These are phyloP conservation scores for Darevskia mixta DNA, from an alignment of 2,797 vertebrate genomes.

Conservation along the genomic window DNA sequence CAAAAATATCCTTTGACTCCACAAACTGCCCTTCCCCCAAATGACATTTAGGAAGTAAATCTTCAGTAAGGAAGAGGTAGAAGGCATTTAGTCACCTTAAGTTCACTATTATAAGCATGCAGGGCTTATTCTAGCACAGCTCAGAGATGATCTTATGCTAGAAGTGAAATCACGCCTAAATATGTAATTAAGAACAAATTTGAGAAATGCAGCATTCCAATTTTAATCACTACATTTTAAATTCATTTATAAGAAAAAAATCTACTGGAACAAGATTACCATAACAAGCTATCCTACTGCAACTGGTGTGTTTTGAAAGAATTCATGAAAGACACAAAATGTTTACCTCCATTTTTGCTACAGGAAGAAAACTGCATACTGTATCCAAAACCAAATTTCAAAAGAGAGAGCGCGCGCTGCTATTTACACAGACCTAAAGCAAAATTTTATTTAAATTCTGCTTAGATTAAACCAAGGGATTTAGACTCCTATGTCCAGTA, in stretches of 20 bases:
- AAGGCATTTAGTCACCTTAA: constrained; percentile 91
- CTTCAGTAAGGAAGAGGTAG: constrained; percentile 96
- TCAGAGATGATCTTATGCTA: constrained; percentile 72
- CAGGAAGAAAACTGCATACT: constrained; percentile 54
- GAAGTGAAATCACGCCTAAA: constrained; percentile 75
- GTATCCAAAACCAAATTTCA: constrained; percentile 29
- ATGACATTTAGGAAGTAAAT: constrained; percentile 78
- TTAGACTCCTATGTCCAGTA: constrained; percentile 23
- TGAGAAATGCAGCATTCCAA: constrained; percentile 67
- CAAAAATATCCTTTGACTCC: constrained; percentile 74
- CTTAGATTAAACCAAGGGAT: constrained; percentile 39
- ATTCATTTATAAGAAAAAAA: constrained; percentile 61
- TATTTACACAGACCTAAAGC: constrained; percentile 55
- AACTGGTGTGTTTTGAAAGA: constrained; percentile 61
- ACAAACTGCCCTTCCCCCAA: constrained; percentile 85
- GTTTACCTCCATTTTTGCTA: constrained; percentile 43
- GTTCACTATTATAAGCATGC: constrained; percentile 86
- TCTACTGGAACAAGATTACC: constrained; percentile 80
- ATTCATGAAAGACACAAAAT: constrained; percentile 54
- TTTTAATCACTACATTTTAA: constrained; percentile 58
- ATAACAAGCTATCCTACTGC: constrained; percentile 68
- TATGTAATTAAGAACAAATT: constrained; percentile 77
- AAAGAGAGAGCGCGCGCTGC: constrained; percentile 2
- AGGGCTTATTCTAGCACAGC: constrained; percentile 80
- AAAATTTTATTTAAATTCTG: constrained; percentile 57